Evolutionary conservation across 2,888 invertebrate genomes (phyloP).

Genomic region (Saturnia pavonia): DNA sequence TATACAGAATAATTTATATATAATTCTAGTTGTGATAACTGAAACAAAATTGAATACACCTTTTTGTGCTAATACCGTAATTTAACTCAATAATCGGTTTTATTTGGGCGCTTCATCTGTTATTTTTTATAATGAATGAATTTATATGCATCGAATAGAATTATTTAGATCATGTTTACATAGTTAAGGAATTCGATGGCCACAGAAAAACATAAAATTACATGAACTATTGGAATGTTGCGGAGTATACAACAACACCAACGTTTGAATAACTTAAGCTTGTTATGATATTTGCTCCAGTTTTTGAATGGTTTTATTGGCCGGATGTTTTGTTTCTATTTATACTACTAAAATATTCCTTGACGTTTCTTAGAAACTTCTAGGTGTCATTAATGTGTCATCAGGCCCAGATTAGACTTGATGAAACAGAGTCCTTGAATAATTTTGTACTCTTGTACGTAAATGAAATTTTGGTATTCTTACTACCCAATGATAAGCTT

Average conservation of each 20-base stretch:
- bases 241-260: conserved; percentile 39
- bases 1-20: not conserved
- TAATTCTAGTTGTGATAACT: not conserved
- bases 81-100: not conserved
- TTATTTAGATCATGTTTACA: conserved; percentile 6
- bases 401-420: not conserved
- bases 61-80: too few relatives aligned
- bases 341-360: conserved; percentile 17
- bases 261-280: conserved; percentile 45
- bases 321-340: conserved; percentile 26
- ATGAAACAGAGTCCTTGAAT: not conserved
- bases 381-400: not conserved
- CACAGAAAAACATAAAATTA: conserved; percentile 30
- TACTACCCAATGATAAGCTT: not conserved
- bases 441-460: not conserved
- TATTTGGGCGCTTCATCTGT: not conserved
- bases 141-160: not conserved
- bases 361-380: conserved; percentile 3
- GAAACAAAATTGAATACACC: too few relatives aligned
- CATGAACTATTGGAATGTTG: conserved; percentile 45
- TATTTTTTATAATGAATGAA: not conserved
- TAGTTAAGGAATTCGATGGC: not conserved
- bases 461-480: not conserved
- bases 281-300: conserved; percentile 59
- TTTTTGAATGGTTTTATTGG: conserved; percentile 44